A percentile compares a stretch with the other conserved stretches of the same genome.
phyloP scores from a whole-genome alignment of 2,888 invertebrate genomes.

The Bibio marci region DNA sequence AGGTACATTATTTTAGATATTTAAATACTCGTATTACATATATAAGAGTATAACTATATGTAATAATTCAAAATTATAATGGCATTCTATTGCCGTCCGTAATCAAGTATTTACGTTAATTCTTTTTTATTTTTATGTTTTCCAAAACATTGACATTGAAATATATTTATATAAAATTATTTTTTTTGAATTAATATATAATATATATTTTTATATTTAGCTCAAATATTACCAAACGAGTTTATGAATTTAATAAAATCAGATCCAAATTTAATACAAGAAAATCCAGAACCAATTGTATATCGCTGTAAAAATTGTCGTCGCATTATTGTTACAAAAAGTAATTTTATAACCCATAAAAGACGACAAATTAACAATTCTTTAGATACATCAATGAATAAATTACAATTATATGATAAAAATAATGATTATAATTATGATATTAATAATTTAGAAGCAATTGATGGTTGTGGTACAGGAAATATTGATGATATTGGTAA shows the following conservation, averaged over 20 bases:
- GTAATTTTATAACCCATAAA: conserved; percentile 58
- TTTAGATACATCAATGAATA: too few relatives aligned
- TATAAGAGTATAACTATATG: not conserved
- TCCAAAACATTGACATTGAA: not conserved
- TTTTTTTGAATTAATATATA: too few relatives aligned
- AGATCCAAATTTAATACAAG: conserved; percentile 58
- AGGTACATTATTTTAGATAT: conserved; percentile 26
- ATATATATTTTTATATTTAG: conserved; percentile 24
- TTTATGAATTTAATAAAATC: conserved; percentile 61
- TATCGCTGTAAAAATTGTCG: conserved; percentile 72
- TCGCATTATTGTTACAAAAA: conserved; percentile 63
- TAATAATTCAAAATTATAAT: conserved; percentile 1
- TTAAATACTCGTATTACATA: not conserved
- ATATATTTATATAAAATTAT: not conserved
- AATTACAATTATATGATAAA: too few relatives aligned
- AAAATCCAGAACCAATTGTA: conserved; percentile 64
- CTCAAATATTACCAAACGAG: conserved; percentile 64
- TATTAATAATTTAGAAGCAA: not conserved
- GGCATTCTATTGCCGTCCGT: not conserved
- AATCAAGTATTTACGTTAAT: too few relatives aligned
- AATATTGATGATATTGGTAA: not conserved
- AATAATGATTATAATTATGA: not conserved
- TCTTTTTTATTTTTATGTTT: not conserved
- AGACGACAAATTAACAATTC: conserved; percentile 1
- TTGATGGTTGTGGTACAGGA: not conserved